These are phyloP conservation scores for Crocidura indochinensis DNA, from an alignment of 2,797 vertebrate genomes.

Conservation along the genomic window DNA sequence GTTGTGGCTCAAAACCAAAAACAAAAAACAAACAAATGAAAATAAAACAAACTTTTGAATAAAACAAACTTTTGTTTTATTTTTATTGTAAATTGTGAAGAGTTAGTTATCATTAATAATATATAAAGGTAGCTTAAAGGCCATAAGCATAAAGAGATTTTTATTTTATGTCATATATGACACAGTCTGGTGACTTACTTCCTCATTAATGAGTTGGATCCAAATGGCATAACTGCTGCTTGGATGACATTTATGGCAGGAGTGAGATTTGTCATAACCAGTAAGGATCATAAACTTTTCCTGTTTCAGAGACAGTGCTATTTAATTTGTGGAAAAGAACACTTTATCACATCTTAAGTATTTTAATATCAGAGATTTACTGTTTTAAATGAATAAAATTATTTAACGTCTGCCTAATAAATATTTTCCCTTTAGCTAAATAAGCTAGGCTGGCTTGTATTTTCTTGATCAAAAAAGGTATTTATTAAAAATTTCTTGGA, in stretches of 20 bases:
- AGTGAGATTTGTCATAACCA: conserved; percentile 50
- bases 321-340: conserved; percentile 73
- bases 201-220: conserved; percentile 42
- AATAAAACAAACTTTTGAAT: too few relatives aligned
- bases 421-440: conserved; percentile 73
- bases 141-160: conserved; percentile 59
- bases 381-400: conserved; percentile 72
- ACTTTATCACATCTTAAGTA: conserved; percentile 52
- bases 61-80: too few relatives aligned
- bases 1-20: too few relatives aligned
- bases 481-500: conserved; percentile 84
- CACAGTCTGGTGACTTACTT: conserved; percentile 46
- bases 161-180: not conserved
- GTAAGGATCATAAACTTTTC: conserved; percentile 62
- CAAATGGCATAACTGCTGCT: not conserved
- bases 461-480: conserved; percentile 84
- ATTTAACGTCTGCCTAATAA: conserved; percentile 32
- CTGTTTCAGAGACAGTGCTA: conserved; percentile 62
- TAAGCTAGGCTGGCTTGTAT: conserved; percentile 83
- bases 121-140: conserved; percentile 50
- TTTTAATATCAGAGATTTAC: conserved; percentile 68
- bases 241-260: conserved; percentile 18
- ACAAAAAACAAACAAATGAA: too few relatives aligned
- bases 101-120: conserved; percentile 80
- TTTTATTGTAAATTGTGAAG: conserved; percentile 84